phyloP scores from a whole-genome alignment of 2,888 invertebrate species.

The Panopea generosa region DNA sequence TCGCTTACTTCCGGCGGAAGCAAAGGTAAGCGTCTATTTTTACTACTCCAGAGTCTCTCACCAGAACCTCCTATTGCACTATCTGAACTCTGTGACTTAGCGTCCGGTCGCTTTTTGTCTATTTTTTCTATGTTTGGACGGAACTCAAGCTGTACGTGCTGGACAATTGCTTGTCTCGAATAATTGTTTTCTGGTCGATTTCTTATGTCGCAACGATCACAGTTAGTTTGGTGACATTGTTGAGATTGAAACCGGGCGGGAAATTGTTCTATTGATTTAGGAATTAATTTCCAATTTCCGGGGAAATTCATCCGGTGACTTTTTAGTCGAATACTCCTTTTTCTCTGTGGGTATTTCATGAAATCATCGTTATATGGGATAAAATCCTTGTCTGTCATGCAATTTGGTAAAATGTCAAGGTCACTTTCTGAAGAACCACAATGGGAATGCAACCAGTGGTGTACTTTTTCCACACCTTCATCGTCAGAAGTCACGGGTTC shows the following conservation, averaged over 20 bases:
- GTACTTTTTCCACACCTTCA: constrained; percentile 48
- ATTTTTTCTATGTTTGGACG: background rate
- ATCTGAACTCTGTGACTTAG: constrained; percentile 58
- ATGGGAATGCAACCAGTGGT: constrained; percentile 48
- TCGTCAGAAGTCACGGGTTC: constrained; percentile 28
- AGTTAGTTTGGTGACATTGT: constrained; percentile 48
- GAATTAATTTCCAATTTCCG: constrained; percentile 57
- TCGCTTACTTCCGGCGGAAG: constrained; percentile 27
- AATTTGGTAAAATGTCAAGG: constrained; percentile 21
- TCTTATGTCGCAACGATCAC: constrained; percentile 49
- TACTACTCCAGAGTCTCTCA: constrained; percentile 42
- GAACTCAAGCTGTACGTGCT: constrained; percentile 4
- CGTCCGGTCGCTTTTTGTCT: constrained; percentile 18
- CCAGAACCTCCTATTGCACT: constrained; percentile 64
- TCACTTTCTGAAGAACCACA: constrained; percentile 38
- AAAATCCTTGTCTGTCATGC: background rate
- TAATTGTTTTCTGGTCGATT: constrained; percentile 26
- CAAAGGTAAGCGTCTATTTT: constrained; percentile 17
- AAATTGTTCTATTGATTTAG: constrained; percentile 43
- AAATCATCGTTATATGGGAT: background rate
- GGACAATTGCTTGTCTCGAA: background rate
- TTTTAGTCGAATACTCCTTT: constrained; percentile 25
- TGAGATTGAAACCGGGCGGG: constrained; percentile 47
- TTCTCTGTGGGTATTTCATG: background rate
- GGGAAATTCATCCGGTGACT: constrained; percentile 36